Evolutionary conservation across 2,113 vertebrate species (phyloP).

Genomic region (Isurus oxyrinchus): DNA sequence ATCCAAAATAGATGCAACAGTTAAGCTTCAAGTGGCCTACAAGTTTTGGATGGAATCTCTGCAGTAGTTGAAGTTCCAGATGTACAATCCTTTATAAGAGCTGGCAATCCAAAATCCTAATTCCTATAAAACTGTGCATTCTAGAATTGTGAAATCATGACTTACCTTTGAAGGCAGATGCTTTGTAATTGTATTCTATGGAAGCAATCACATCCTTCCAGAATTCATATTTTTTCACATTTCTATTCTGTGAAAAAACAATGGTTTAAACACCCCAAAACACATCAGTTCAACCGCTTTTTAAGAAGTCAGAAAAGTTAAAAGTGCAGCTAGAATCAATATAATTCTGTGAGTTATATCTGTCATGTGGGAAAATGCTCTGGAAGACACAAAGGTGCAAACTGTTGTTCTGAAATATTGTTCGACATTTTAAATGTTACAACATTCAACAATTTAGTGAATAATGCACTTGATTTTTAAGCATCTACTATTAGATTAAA

Average conservation of each 20-base stretch:
- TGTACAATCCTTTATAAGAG: background rate
- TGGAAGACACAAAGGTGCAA: background rate
- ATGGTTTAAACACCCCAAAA: background rate
- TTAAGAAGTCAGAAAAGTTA: background rate
- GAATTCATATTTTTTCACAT: constrained; percentile 77
- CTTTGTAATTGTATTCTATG: constrained; percentile 93
- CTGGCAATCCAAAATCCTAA: background rate
- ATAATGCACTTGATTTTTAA: background rate
- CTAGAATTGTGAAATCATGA: background rate
- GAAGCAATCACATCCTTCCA: constrained; percentile 89
- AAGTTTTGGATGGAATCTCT: background rate
- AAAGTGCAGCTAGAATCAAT: background rate
- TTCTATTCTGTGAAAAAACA: constrained; percentile 61
- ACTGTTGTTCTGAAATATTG: background rate
- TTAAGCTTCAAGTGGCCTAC: background rate
- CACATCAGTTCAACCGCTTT: background rate
- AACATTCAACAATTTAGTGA: background rate
- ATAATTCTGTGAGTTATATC: background rate
- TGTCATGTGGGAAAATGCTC: background rate
- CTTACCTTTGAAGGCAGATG: constrained; percentile 89
- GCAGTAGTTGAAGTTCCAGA: background rate
- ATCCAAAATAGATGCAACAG: background rate
- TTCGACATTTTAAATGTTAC: background rate
- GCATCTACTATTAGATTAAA: background rate
- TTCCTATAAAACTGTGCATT: background rate